phyloP scores from a whole-genome alignment of 2,888 invertebrate species.

The Ormyrus labotus region DNA sequence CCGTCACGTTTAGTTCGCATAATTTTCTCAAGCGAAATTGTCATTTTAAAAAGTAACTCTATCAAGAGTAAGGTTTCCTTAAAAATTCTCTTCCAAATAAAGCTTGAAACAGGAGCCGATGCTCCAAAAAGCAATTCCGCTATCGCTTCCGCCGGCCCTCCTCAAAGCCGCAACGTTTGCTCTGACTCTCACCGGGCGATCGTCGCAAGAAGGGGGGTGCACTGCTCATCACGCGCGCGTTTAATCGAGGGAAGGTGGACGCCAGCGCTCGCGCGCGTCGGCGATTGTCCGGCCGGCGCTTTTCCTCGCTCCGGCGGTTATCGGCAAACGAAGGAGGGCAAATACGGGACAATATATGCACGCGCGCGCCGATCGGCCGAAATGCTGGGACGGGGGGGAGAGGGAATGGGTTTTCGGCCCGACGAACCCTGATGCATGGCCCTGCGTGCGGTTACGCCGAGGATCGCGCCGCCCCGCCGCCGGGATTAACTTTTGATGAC shows the following conservation, averaged over 20 bases:
- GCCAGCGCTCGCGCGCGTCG: not conserved
- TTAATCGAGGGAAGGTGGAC: slow-evolving; percentile 10
- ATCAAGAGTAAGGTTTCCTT: too few relatives aligned
- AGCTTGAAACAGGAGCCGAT: too few relatives aligned
- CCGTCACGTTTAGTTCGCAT: too few relatives aligned
- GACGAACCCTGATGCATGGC: slow-evolving; percentile 45
- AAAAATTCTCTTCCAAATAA: too few relatives aligned
- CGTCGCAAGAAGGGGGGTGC: not conserved
- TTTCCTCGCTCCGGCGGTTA: slow-evolving; percentile 60
- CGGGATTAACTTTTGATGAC: slow-evolving; percentile 53
- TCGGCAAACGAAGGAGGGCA: slow-evolving; percentile 67
- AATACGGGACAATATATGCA: slow-evolving; percentile 64
- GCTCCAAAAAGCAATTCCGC: not conserved
- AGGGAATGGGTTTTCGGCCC: slow-evolving; percentile 48
- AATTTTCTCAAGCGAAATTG: too few relatives aligned
- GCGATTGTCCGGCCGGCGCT: slow-evolving; percentile 1
- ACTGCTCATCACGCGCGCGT: not conserved
- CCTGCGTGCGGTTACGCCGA: not conserved
- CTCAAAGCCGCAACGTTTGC: not conserved
- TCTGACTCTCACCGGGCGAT: too few relatives aligned
- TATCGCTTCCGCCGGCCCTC: not conserved
- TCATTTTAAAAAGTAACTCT: too few relatives aligned
- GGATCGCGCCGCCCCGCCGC: not conserved
- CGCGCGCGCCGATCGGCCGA: slow-evolving; percentile 42
- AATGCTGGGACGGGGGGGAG: slow-evolving; percentile 39